Percentiles rank a stretch among this genome's conserved stretches.
Evolutionary conservation across 2,888 invertebrate species (phyloP).

Genomic region (Prenolepis imparis): DNA sequence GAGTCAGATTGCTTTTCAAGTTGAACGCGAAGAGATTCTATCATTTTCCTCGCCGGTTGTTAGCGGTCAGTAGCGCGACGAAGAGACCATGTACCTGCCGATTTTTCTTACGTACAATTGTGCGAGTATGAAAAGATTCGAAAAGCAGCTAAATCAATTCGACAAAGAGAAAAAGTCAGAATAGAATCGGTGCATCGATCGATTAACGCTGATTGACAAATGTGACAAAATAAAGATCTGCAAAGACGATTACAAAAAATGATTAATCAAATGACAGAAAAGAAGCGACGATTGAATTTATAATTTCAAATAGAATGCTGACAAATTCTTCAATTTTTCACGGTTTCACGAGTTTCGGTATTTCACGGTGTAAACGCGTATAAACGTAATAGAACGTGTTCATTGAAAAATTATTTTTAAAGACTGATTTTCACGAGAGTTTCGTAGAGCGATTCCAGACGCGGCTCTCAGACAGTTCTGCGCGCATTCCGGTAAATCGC

Average conservation of each 20-base stretch:
- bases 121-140: constrained; percentile 60
- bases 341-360: too few relatives aligned
- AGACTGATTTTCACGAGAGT: not conserved
- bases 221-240: not conserved
- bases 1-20: constrained; percentile 69
- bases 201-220: not conserved
- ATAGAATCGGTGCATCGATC: not conserved
- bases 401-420: constrained; percentile 1
- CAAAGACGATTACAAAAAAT: not conserved
- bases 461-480: not conserved
- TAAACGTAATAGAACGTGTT: not conserved
- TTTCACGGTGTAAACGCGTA: not conserved
- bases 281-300: not conserved
- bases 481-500: constrained; percentile 37
- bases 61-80: constrained; percentile 13
- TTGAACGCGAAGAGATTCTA: constrained; percentile 15
- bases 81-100: constrained; percentile 18
- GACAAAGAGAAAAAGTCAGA: constrained; percentile 40
- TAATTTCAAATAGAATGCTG: not conserved
- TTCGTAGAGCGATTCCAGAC: not conserved
- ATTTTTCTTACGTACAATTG: constrained; percentile 60
- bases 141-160: constrained; percentile 59
- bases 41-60: constrained; percentile 34
- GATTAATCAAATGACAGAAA: not conserved
- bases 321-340: not conserved